Evolutionary conservation across 2,113 vertebrate species (phyloP).

Genomic region (Nibea albiflora): DNA sequence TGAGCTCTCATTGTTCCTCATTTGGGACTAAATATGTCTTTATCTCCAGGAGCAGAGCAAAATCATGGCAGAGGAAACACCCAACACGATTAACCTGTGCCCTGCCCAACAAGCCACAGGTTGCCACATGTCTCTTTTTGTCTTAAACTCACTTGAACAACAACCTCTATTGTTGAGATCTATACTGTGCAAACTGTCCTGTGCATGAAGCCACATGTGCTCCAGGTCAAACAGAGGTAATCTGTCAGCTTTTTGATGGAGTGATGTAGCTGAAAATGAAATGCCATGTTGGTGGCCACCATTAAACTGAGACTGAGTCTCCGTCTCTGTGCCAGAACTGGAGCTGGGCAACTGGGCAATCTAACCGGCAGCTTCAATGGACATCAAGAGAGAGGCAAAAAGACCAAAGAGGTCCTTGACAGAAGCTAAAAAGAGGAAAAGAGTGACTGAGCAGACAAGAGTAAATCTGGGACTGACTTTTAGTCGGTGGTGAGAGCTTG

Average conservation of each 20-base stretch:
- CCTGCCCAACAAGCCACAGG: not conserved
- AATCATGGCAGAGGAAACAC: slow-evolving; percentile 2
- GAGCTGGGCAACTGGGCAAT: too few species aligned
- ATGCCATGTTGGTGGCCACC: too few species aligned
- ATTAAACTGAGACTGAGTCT: not conserved
- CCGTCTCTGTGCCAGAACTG: too few species aligned
- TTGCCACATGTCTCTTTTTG: slow-evolving; percentile 28
- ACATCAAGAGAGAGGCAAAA: too few species aligned
- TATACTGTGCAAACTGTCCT: not conserved
- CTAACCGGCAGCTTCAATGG: too few species aligned
- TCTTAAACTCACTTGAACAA: slow-evolving; percentile 4
- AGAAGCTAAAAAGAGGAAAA: too few species aligned
- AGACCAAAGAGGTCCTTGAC: too few species aligned
- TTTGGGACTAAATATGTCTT: not conserved
- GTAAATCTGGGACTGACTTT: too few species aligned
- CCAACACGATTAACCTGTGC: not conserved
- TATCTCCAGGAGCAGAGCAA: not conserved
- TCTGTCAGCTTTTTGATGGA: not conserved
- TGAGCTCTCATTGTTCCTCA: not conserved
- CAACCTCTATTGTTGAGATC: not conserved
- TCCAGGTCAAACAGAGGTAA: not conserved
- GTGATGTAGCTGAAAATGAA: not conserved
- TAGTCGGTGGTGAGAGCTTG: too few species aligned
- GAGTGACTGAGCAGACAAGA: too few species aligned
- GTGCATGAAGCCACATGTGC: slow-evolving; percentile 16